Conservation (phyloP, 2,888 invertebrate genomes). For the Imbricaverruca yamaguchii region DNA sequence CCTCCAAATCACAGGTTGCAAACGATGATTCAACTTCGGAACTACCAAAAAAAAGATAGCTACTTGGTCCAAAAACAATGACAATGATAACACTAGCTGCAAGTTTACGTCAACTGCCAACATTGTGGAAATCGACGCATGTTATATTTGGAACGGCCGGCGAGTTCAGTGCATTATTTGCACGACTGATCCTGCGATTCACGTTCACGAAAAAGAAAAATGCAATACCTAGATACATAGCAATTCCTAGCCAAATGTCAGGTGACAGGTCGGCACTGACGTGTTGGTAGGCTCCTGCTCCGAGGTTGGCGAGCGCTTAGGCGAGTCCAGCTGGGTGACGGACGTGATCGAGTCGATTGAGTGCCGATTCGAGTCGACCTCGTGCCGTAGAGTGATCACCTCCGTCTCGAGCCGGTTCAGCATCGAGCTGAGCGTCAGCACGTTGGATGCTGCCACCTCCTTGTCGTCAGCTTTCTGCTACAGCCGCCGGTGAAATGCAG, state of each 20-base stretch:
- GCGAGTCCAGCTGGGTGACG: constrained; percentile 12
- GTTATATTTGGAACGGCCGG: not conserved
- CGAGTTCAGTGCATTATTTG: not conserved
- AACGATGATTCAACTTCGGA: too few species aligned
- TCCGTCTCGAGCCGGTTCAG: constrained; percentile 14
- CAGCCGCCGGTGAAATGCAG: too few species aligned
- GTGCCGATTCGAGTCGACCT: constrained; percentile 14
- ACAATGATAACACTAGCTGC: too few species aligned
- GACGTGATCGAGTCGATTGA: constrained; percentile 16
- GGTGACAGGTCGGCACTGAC: not conserved
- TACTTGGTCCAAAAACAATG: too few species aligned
- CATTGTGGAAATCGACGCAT: not conserved
- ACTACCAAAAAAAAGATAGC: too few species aligned
- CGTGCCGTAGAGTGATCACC: constrained; percentile 15
- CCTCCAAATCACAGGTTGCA: too few species aligned
- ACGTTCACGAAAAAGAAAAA: too few species aligned
- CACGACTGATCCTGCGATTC: too few species aligned
- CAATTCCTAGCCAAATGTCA: too few species aligned
- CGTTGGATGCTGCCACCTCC: not conserved
- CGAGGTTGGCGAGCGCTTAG: not conserved
- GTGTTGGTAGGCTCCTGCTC: not conserved
- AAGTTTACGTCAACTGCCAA: too few species aligned
- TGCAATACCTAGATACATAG: too few species aligned
- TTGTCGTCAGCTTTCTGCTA: not conserved
- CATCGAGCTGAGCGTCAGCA: constrained; percentile 13